Evolutionary conservation across 2,888 invertebrate species (phyloP).

Genomic region (Palloptera scutellata): DNA sequence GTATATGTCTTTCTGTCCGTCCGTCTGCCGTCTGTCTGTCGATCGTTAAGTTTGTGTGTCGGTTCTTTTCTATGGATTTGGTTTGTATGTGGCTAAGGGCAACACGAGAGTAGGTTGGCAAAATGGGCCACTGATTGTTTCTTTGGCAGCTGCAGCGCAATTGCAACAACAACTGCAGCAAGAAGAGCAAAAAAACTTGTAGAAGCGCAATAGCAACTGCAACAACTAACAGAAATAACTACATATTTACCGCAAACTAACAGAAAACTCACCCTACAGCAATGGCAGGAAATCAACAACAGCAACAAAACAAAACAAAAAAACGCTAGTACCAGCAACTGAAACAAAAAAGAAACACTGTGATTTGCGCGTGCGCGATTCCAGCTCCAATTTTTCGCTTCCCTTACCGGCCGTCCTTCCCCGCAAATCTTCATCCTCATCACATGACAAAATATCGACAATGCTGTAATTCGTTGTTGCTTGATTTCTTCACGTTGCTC

Average conservation of each 20-base stretch:
- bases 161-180: conserved; percentile 32
- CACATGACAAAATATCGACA: too few relatives aligned
- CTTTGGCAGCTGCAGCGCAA: conserved; percentile 28
- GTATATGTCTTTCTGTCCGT: conserved; percentile 3
- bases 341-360: conserved; percentile 10
- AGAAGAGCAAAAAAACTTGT: not conserved
- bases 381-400: conserved; percentile 20
- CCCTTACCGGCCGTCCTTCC: too few relatives aligned
- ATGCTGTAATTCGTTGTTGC: too few relatives aligned
- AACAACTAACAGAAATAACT: conserved; percentile 21
- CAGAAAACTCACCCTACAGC: conserved; percentile 15
- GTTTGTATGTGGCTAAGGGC: conserved; percentile 40
- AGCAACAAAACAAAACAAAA: not conserved
- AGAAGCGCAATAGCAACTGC: conserved; percentile 4
- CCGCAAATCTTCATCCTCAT: too few relatives aligned
- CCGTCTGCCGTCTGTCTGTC: conserved; percentile 19
- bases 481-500: too few relatives aligned
- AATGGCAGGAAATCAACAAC: conserved; percentile 15
- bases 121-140: conserved; percentile 42
- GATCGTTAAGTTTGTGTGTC: conserved; percentile 1
- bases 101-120: conserved; percentile 40
- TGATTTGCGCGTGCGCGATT: conserved; percentile 33
- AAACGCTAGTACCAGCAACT: not conserved
- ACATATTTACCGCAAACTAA: too few relatives aligned
- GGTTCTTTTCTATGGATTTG: not conserved